A percentile compares a stretch with the other conserved stretches of the same genome.
These are phyloP conservation scores for Argynnis bischoffii DNA, from an alignment of 2,888 invertebrate species.

Conservation along the genomic window DNA sequence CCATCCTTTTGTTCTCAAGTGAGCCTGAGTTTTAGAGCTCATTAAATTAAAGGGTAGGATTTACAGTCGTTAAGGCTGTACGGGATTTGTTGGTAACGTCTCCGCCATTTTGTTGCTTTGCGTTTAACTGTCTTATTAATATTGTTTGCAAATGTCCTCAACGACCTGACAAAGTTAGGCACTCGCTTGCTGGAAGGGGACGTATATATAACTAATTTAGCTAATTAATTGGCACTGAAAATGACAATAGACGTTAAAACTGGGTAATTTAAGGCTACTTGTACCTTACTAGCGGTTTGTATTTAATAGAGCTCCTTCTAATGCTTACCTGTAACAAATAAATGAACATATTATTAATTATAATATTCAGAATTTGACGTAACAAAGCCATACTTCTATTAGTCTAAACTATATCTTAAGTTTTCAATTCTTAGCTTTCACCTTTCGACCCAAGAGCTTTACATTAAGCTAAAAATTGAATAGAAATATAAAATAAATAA, in stretches of 20 bases:
- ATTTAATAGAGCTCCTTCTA: not conserved
- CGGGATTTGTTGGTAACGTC: conserved; percentile 44
- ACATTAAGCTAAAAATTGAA: too few species aligned
- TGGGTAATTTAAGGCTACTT: not conserved
- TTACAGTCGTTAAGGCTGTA: conserved; percentile 61
- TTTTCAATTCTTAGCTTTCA: too few species aligned
- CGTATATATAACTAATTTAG: conserved; percentile 1
- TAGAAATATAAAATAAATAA: too few species aligned
- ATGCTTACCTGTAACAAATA: conserved; percentile 28
- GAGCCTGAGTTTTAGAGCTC: conserved; percentile 75
- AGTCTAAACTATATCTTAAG: too few species aligned
- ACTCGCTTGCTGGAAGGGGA: conserved; percentile 1
- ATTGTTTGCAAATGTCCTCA: conserved; percentile 36
- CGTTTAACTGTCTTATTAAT: conserved; percentile 41
- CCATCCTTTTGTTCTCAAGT: conserved; percentile 67
- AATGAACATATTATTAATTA: conserved; percentile 3
- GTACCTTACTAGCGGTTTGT: not conserved
- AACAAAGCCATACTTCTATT: too few species aligned
- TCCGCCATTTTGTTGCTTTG: conserved; percentile 42
- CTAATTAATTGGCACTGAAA: conserved; percentile 13
- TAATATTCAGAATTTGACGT: not conserved
- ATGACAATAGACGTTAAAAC: not conserved
- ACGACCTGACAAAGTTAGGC: conserved; percentile 21
- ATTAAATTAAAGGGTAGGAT: conserved; percentile 72
- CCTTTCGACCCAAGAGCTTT: too few species aligned